A percentile compares a stretch with the other conserved stretches of the same genome.
These are phyloP conservation scores for Platyscapa corneri DNA, from an alignment of 1,140 invertebrate genomes.

Conservation along the genomic window DNA sequence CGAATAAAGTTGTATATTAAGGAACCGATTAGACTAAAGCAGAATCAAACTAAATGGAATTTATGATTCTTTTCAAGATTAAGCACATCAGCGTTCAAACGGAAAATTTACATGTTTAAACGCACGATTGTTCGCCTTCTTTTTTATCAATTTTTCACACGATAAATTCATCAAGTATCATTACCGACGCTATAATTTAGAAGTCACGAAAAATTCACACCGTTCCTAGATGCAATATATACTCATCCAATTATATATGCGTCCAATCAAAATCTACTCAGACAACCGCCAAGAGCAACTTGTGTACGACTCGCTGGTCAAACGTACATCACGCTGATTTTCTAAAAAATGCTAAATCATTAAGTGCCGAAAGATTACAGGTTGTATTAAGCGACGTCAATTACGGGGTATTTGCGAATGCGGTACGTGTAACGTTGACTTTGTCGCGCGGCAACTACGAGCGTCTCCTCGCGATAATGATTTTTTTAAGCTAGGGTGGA, in stretches of 20 bases:
- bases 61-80: background rate
- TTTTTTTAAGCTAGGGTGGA: background rate
- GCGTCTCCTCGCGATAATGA: constrained; percentile 18
- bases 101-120: too few species aligned
- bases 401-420: constrained; percentile 11
- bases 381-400: constrained; percentile 15
- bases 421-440: background rate
- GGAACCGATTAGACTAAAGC: too few species aligned
- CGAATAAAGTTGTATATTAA: too few species aligned
- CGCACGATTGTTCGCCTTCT: background rate
- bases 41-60: background rate
- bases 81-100: background rate
- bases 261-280: constrained; percentile 25
- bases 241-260: constrained; percentile 1
- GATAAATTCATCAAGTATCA: background rate
- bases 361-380: constrained; percentile 6
- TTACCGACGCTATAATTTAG: background rate
- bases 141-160: background rate
- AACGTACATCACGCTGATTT: background rate
- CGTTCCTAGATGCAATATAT: background rate
- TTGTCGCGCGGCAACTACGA: constrained; percentile 3
- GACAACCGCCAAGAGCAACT: constrained; percentile 7
- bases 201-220: constrained; percentile 2
- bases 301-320: background rate
- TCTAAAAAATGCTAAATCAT: constrained; percentile 2